A percentile compares a stretch with the other conserved stretches of the same genome.
These are phyloP conservation scores for Nothoprocta perdicaria DNA, from an alignment of 2,113 vertebrate species.

Conservation along the genomic window DNA sequence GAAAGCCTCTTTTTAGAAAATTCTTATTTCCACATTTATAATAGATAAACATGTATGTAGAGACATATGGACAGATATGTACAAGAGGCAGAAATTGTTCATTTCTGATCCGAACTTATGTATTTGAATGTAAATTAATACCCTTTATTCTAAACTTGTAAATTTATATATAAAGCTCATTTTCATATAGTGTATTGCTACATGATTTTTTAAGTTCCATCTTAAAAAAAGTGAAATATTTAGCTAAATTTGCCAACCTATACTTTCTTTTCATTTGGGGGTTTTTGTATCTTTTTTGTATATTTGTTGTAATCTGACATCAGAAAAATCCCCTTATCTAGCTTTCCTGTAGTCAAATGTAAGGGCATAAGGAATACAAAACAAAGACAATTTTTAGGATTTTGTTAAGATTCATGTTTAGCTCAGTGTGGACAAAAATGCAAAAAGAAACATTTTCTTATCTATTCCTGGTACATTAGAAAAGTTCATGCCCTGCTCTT, in stretches of 20 bases:
- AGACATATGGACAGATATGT: background rate
- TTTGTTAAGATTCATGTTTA: conserved; percentile 81
- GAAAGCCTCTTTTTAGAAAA: background rate
- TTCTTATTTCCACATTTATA: background rate
- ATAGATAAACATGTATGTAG: background rate
- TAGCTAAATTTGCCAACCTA: background rate
- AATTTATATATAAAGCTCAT: background rate
- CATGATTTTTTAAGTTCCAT: background rate
- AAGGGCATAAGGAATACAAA: conserved; percentile 59
- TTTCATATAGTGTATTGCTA: background rate
- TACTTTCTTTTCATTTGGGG: background rate
- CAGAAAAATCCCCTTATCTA: conserved; percentile 1
- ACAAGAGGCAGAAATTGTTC: background rate
- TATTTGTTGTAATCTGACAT: conserved; percentile 19
- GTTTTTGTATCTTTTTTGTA: background rate
- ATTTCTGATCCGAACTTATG: background rate
- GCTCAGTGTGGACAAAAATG: conserved; percentile 69
- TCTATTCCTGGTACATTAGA: conserved; percentile 81
- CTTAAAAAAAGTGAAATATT: background rate
- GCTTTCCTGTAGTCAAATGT: conserved; percentile 25
- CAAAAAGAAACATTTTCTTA: conserved; percentile 79
- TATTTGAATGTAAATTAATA: background rate
- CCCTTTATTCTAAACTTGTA: background rate
- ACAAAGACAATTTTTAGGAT: conserved; percentile 65
- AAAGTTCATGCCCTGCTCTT: conserved; percentile 85